Evolutionary conservation across 2,888 invertebrate genomes (phyloP).

Genomic region (Sphinx pinastri): DNA sequence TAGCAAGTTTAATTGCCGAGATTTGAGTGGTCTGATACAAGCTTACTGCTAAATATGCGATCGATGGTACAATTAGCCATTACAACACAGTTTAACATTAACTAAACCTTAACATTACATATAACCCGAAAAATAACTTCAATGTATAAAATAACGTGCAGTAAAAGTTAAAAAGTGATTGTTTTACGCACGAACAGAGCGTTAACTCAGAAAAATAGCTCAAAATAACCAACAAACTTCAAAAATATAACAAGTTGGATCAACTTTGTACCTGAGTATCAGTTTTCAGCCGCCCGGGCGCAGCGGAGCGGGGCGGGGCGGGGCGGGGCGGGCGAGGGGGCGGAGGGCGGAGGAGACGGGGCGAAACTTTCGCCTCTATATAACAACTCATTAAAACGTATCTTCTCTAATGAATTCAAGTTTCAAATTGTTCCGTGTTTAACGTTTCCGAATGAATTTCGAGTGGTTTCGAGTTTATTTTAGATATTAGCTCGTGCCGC

Average conservation of each 20-base stretch:
- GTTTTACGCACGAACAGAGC: conserved; percentile 6
- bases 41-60: no score
- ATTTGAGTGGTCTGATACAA: no score
- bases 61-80: no score
- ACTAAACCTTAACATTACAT: no score
- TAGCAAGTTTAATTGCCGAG: no score
- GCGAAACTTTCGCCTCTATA: conserved; percentile 27
- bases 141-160: neutral
- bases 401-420: conserved; percentile 47
- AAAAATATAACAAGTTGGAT: conserved; percentile 16
- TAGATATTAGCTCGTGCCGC: neutral
- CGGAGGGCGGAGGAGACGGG: neutral
- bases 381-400: conserved; percentile 50
- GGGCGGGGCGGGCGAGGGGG: neutral
- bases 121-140: no score
- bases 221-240: conserved; percentile 18
- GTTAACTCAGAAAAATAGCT: conserved; percentile 15
- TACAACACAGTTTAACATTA: no score
- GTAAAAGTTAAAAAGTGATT: neutral
- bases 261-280: conserved; percentile 23
- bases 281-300: neutral
- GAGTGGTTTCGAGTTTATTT: conserved; percentile 22
- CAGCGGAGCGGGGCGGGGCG: neutral
- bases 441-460: conserved; percentile 23
- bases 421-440: conserved; percentile 42